Conservation (phyloP, 1,140 invertebrate species). For the Macrostomum lignano region DNA sequence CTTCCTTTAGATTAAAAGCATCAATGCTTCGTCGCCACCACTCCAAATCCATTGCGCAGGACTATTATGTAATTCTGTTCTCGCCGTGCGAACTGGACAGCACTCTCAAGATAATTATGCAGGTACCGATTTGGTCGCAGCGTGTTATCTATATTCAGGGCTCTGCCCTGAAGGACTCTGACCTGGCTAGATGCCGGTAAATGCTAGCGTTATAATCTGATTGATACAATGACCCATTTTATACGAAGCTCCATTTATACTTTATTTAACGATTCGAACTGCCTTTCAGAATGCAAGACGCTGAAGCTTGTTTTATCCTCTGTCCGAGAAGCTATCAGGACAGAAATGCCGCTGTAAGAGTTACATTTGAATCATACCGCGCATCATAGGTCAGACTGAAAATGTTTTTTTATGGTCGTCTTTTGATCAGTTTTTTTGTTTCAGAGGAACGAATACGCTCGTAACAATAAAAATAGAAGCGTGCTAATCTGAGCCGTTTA, state of each 20-base stretch:
- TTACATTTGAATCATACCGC: too few species aligned
- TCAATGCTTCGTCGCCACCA: too few species aligned
- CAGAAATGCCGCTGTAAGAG: constrained; percentile 61
- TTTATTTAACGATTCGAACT: constrained; percentile 1
- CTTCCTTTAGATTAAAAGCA: too few species aligned
- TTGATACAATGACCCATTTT: background rate
- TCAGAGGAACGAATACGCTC: too few species aligned
- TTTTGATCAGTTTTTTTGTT: too few species aligned
- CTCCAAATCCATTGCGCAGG: too few species aligned
- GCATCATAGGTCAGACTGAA: too few species aligned
- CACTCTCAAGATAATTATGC: constrained; percentile 82
- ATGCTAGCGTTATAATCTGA: background rate
- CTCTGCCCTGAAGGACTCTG: constrained; percentile 72
- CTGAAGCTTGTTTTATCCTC: constrained; percentile 73
- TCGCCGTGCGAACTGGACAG: constrained; percentile 87
- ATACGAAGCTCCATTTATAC: too few species aligned
- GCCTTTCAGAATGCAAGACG: constrained; percentile 52
- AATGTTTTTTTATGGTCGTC: too few species aligned
- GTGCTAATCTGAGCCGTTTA: too few species aligned
- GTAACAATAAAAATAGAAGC: too few species aligned
- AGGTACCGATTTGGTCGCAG: constrained; percentile 29
- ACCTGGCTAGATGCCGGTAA: constrained; percentile 44
- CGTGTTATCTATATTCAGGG: constrained; percentile 41
- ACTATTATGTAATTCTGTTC: constrained; percentile 70
- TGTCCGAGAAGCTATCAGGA: constrained; percentile 80